A percentile compares a stretch with the other conserved stretches of the same genome.
Conservation (phyloP, 2,797 vertebrate genomes). For the Crossoptilon crossoptilon region DNA sequence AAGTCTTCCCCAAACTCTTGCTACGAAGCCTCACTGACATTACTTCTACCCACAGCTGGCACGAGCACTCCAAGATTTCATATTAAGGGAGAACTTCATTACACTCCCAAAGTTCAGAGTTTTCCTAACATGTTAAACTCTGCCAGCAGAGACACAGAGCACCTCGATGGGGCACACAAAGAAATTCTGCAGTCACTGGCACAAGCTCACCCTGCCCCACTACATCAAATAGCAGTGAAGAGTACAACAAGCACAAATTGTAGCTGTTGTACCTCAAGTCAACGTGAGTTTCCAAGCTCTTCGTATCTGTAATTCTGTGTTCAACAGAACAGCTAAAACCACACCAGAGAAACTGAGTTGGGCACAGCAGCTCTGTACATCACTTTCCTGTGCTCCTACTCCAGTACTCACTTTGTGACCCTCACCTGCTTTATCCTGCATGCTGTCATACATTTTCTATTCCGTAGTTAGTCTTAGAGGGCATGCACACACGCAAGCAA, state of each 20-base stretch:
- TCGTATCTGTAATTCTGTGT: not conserved
- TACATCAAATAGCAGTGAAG: not conserved
- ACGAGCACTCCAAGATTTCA: fast-evolving
- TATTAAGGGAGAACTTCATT: not conserved
- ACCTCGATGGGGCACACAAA: not conserved
- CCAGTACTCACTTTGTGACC: not conserved
- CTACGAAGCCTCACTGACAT: fast-evolving
- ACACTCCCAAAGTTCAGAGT: not conserved
- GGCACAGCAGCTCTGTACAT: not conserved
- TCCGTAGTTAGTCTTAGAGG: not conserved
- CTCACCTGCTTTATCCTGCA: not conserved
- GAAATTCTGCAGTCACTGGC: not conserved
- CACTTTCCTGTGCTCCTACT: fast-evolving
- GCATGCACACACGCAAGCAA: not conserved
- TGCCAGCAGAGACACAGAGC: not conserved
- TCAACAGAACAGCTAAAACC: not conserved
- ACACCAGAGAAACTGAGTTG: not conserved
- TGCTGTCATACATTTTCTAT: not conserved
- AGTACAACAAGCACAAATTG: not conserved
- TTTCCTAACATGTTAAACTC: not conserved
- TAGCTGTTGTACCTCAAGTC: not conserved
- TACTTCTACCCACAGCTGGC: not conserved
- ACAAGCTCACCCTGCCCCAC: not conserved
- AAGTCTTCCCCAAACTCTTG: not conserved
- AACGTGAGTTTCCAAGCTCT: not conserved